Evolutionary conservation across 2,888 invertebrate species (phyloP), one percentile per base, ranked within the genome.

Genomic region (Charanyca ferruginea): DNA sequence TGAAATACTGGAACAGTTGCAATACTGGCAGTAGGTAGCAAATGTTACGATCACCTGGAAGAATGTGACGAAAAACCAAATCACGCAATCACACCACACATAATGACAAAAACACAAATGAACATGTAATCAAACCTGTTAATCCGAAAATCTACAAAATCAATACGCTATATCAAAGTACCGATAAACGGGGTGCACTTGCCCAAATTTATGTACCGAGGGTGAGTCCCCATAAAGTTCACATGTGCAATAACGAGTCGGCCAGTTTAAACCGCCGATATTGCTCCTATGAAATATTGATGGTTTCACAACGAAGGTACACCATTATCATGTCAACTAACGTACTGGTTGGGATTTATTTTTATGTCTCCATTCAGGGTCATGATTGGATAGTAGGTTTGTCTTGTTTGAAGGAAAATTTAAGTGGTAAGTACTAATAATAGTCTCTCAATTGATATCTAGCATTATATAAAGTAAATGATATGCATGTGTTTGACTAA

Each of bases 191-290:
- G 68, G 87, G 86, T 90, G 91, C 92, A 91, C 91, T 92, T 90
- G 89, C 88, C 89, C 84, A 91, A 93, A 94, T 95, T 93, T 94
- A 94, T 94, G 91, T 91, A 89, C 85, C 86, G 85, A 89, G 94
- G 93, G 93, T 91, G 91, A 87, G 84, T 87, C 93, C 93, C 94
- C 89, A 93, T 93, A 93, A 93, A 93, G 90, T 91, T 93, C 92
- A 91, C 91, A 93, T 93, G 92, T 90, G 93, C 93, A 91, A 90
- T 90, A 92, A 90, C 91, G 91, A 90, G 85, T 90, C 88, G 92
- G 89, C 90, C 91, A 87, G 93, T 94, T 94, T 93, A 91, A 94
- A 92, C 92, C 91, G 81, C 87, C 86, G 84, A 92, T 93, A 93
- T 93, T 89, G 84, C 80, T 81, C 84, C 83, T 88, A 93, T 94